phyloP scores from a whole-genome alignment of 2,113 vertebrate species.

The Xerus inauris region DNA sequence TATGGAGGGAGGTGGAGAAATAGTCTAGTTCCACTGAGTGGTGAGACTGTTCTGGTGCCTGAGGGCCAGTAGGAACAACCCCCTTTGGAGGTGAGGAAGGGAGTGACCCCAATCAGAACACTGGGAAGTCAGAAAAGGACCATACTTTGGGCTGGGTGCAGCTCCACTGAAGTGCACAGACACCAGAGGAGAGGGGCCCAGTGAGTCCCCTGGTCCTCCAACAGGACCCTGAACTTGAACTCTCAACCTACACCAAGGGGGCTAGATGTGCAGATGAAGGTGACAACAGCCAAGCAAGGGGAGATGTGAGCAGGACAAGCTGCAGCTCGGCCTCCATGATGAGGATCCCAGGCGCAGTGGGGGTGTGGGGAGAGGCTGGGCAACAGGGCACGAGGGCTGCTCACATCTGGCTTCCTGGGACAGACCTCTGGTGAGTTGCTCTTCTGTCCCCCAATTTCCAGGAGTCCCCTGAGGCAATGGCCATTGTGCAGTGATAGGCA shows the following conservation, averaged over 20 bases:
- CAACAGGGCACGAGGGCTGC: background rate
- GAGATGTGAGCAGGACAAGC: rapidly evolving
- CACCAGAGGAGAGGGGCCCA: background rate
- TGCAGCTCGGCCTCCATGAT: background rate
- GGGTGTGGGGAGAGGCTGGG: too few relatives aligned
- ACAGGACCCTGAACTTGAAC: background rate
- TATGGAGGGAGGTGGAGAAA: background rate
- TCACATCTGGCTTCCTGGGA: background rate
- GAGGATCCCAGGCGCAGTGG: background rate
- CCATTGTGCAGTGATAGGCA: background rate
- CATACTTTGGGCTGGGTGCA: rapidly evolving
- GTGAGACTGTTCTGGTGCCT: background rate
- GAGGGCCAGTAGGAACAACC: background rate
- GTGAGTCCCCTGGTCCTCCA: background rate
- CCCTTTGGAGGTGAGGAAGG: background rate
- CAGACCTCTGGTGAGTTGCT: background rate
- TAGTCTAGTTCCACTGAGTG: background rate
- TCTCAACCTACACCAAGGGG: background rate
- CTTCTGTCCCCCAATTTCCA: background rate
- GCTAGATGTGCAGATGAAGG: background rate
- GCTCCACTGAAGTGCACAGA: background rate
- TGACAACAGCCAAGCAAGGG: background rate
- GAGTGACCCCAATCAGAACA: background rate
- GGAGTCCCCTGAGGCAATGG: background rate
- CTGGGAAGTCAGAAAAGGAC: background rate